A percentile compares a stretch with the other conserved stretches of the same genome.
These are phyloP conservation scores for Perodicticus potto DNA, from an alignment of 2,797 vertebrate genomes.

Conservation along the genomic window DNA sequence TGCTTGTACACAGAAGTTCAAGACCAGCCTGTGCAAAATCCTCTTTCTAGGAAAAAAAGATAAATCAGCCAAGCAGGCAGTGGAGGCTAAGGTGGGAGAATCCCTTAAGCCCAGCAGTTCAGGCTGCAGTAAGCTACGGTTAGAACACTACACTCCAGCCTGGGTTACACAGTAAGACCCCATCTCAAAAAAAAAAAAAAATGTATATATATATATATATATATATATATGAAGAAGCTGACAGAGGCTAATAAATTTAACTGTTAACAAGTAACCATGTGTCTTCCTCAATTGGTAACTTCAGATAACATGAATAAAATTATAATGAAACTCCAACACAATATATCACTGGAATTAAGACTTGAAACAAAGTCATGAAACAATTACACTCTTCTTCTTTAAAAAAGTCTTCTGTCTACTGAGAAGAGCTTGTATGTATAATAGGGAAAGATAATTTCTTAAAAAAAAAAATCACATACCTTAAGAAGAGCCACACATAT, in stretches of 20 bases:
- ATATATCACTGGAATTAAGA: not conserved
- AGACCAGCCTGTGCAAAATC: not conserved
- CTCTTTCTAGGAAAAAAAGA: not conserved
- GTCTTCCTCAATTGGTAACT: not conserved
- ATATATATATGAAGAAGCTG: not conserved
- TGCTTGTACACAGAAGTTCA: not conserved
- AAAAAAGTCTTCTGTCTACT: not conserved
- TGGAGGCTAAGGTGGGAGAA: not conserved
- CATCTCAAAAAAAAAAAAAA: not conserved
- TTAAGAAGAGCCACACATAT: not conserved
- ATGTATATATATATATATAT: not conserved
- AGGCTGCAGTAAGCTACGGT: not conserved
- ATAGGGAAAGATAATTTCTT: not conserved
- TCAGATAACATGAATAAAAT: not conserved
- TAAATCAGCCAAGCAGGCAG: not conserved
- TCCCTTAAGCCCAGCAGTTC: not conserved
- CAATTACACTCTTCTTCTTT: not conserved
- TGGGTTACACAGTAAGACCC: not conserved
- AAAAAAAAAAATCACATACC: not conserved
- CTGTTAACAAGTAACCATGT: not conserved
- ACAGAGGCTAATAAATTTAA: not conserved
- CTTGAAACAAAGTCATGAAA: not conserved
- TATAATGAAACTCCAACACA: not conserved
- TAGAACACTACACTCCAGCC: not conserved
- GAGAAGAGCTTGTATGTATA: not conserved